These are phyloP conservation scores for Pandemis heparana DNA, from an alignment of 2,888 invertebrate species.

Conservation along the genomic window DNA sequence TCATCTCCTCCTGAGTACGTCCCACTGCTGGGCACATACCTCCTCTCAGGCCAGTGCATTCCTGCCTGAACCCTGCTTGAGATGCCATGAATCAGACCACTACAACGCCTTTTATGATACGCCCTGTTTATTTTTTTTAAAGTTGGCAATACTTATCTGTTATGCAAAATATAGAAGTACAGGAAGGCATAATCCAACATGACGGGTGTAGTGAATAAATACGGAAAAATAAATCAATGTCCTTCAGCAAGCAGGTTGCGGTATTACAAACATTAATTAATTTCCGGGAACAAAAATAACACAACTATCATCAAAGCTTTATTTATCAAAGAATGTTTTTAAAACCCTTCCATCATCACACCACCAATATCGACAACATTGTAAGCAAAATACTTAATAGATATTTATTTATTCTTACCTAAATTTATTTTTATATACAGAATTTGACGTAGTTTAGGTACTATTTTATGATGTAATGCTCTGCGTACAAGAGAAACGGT, in stretches of 20 bases:
- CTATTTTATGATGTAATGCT: slow-evolving; percentile 15
- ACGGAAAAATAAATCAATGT: not conserved
- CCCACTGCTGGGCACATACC: too few species aligned
- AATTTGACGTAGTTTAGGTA: not conserved
- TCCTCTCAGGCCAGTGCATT: too few species aligned
- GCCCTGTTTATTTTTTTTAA: too few species aligned
- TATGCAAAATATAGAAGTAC: not conserved
- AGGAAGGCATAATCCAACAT: not conserved
- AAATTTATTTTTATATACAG: slow-evolving; percentile 9
- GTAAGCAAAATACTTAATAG: slow-evolving; percentile 1
- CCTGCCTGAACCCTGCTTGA: too few species aligned
- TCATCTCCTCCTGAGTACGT: too few species aligned
- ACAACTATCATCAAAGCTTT: slow-evolving; percentile 25
- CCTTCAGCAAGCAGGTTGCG: not conserved
- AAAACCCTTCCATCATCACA: slow-evolving; percentile 14
- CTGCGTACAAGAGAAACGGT: slow-evolving; percentile 63
- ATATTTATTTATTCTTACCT: not conserved
- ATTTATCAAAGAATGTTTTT: slow-evolving; percentile 33
- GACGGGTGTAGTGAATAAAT: not conserved
- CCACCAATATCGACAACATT: slow-evolving; percentile 2
- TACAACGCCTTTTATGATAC: too few species aligned
- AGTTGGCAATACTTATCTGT: too few species aligned
- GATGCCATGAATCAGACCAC: too few species aligned
- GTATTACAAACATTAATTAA: not conserved
- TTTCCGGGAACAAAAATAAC: slow-evolving; percentile 15